Percentiles rank a stretch among this genome's conserved stretches.
These are phyloP conservation scores for Avahi laniger DNA, from an alignment of 2,797 vertebrate genomes.

Conservation along the genomic window DNA sequence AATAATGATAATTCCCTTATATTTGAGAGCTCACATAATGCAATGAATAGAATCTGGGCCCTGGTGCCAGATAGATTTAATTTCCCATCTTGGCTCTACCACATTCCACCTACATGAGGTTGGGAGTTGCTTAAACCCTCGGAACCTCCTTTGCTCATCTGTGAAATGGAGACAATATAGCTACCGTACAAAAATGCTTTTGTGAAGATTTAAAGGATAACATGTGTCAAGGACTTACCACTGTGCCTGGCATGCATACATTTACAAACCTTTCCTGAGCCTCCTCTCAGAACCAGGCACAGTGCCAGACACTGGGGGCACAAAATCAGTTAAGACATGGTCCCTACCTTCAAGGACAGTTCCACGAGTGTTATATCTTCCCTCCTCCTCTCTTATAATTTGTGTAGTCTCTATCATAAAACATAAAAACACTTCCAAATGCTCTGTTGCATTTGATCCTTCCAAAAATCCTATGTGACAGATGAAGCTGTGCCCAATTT, in stretches of 20 bases:
- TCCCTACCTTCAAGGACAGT: neutral
- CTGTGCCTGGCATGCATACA: neutral
- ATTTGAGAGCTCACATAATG: neutral
- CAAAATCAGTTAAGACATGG: neutral
- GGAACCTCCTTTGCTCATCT: neutral
- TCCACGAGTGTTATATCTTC: neutral
- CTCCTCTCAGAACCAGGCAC: neutral
- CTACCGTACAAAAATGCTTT: neutral
- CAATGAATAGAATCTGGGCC: neutral
- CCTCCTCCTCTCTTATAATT: neutral
- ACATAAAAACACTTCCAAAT: neutral
- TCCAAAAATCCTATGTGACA: neutral
- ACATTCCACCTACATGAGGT: neutral
- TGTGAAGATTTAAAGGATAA: neutral
- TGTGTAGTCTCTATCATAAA: neutral
- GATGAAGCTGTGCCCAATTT: neutral
- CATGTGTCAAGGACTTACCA: neutral
- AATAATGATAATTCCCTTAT: neutral
- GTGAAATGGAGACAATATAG: neutral
- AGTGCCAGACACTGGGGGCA: neutral
- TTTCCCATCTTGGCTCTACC: neutral
- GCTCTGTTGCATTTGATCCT: neutral
- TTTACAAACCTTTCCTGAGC: neutral
- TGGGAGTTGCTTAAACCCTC: neutral
- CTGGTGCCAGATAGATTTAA: neutral